Evolutionary conservation across 2,113 vertebrate genomes (phyloP).

Genomic region (Cryptotis parvus): DNA sequence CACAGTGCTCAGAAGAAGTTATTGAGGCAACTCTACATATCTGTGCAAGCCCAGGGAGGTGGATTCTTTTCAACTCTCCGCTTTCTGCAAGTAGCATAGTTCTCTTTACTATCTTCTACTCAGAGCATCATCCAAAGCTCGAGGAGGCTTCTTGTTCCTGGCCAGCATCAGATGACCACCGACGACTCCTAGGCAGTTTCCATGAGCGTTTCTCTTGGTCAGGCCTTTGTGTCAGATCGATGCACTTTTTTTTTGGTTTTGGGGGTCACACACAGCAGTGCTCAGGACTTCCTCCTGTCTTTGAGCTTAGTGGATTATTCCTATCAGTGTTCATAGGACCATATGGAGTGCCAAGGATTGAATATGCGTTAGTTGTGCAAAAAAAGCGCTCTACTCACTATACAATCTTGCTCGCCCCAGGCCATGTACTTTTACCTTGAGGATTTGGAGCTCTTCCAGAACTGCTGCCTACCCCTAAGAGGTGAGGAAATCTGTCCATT

Average conservation of each 20-base stretch:
- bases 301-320: too few species aligned
- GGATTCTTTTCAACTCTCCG: background rate
- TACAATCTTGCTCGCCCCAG: too few species aligned
- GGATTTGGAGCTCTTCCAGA: background rate
- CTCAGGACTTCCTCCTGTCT: too few species aligned
- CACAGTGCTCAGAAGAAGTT: background rate
- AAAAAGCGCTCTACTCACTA: too few species aligned
- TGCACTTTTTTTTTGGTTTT: background rate
- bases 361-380: too few species aligned
- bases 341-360: too few species aligned
- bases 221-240: background rate
- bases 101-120: background rate
- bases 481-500: background rate
- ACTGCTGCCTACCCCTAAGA: background rate
- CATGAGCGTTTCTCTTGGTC: background rate
- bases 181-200: background rate
- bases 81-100: background rate
- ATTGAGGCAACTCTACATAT: background rate
- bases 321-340: too few species aligned
- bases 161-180: background rate
- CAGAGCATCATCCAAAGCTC: background rate
- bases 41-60: background rate
- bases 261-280: too few species aligned
- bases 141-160: background rate
- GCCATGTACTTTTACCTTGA: background rate